Evolutionary conservation across 2,888 invertebrate species (phyloP).

Genomic region (Pheosia gnoma): DNA sequence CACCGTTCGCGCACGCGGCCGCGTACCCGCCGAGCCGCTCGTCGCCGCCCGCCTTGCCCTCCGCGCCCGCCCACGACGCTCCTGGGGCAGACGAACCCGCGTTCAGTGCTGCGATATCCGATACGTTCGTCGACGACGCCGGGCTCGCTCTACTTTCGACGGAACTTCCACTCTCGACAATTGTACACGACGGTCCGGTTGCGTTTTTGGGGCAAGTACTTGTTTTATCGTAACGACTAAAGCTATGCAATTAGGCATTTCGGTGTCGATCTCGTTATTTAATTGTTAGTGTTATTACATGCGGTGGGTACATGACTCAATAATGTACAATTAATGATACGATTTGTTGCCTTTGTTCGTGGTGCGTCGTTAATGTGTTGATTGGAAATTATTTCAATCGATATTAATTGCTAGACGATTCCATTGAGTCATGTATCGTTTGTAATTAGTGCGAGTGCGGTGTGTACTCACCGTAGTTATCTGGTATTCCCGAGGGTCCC

Average conservation of each 20-base stretch:
- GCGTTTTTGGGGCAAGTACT: constrained; percentile 32
- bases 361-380: constrained; percentile 49
- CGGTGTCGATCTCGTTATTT: constrained; percentile 65
- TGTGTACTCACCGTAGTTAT: constrained; percentile 90
- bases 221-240: constrained; percentile 46
- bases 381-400: constrained; percentile 53
- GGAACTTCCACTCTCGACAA: constrained; percentile 40
- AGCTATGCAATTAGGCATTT: constrained; percentile 56
- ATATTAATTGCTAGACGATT: constrained; percentile 50
- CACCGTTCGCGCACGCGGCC: constrained; percentile 61
- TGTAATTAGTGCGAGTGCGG: constrained; percentile 45
- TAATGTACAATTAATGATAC: constrained; percentile 73
- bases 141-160: constrained; percentile 16
- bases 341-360: constrained; percentile 50
- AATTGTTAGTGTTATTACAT: constrained; percentile 74
- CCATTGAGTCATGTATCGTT: constrained; percentile 59
- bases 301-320: constrained; percentile 66
- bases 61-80: constrained; percentile 55
- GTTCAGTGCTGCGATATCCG: constrained; percentile 60
- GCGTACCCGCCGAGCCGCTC: constrained; percentile 44
- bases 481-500: constrained; percentile 94
- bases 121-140: constrained; percentile 25
- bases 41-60: constrained; percentile 47
- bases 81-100: constrained; percentile 80
- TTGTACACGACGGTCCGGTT: background rate